Evolutionary conservation across 2,113 vertebrate species (phyloP).

Genomic region (Maccullochella peelii): DNA sequence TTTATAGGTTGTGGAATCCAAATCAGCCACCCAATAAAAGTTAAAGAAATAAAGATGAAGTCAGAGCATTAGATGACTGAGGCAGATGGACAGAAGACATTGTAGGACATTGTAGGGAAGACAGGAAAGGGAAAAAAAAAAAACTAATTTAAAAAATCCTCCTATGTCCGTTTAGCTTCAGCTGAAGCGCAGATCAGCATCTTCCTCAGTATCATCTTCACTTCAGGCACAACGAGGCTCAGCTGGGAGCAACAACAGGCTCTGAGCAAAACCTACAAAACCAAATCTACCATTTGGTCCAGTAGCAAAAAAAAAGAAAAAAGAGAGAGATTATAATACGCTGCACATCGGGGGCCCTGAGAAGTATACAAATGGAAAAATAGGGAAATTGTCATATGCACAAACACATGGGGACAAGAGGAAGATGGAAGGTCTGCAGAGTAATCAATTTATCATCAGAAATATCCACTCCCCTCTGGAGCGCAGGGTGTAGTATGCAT

Average conservation of each 20-base stretch:
- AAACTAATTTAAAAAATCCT: slow-evolving; percentile 12
- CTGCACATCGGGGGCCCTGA: not conserved
- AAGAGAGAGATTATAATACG: slow-evolving; percentile 29
- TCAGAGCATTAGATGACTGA: slow-evolving; percentile 20
- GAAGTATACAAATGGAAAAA: slow-evolving; percentile 27
- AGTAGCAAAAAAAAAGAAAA: not conserved
- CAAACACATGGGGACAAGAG: slow-evolving; percentile 34
- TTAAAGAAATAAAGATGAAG: slow-evolving; percentile 6
- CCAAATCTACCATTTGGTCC: slow-evolving; percentile 20
- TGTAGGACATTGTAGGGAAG: slow-evolving; percentile 2
- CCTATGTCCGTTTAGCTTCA: slow-evolving; percentile 32
- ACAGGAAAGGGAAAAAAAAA: not conserved
- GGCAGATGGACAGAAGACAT: slow-evolving; percentile 21
- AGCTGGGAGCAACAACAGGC: slow-evolving; percentile 27
- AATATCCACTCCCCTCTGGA: slow-evolving; percentile 41
- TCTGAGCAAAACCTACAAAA: slow-evolving; percentile 27
- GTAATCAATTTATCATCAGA: slow-evolving; percentile 49
- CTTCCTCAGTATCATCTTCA: slow-evolving; percentile 30
- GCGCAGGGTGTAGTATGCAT: slow-evolving; percentile 26
- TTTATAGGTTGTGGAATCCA: slow-evolving; percentile 21
- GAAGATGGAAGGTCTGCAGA: slow-evolving; percentile 33
- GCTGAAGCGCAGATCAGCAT: slow-evolving; percentile 42
- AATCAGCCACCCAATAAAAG: slow-evolving; percentile 15
- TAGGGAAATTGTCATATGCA: slow-evolving; percentile 23
- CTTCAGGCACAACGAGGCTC: slow-evolving; percentile 22